phyloP scores from a whole-genome alignment of 2,113 vertebrate species.

The Vulpes lagopus region DNA sequence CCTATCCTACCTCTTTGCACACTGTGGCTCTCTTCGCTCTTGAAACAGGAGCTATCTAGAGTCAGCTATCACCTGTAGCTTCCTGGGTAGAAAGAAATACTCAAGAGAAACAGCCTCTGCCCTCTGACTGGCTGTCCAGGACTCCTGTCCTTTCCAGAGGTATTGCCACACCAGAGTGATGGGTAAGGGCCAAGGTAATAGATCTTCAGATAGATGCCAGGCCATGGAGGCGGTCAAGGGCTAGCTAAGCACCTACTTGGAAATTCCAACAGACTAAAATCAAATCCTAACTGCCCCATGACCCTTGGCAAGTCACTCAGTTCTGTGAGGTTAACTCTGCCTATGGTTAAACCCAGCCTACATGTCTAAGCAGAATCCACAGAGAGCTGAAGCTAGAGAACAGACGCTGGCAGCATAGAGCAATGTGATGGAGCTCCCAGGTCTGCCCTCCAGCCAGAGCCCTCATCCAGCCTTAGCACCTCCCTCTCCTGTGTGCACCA shows the following conservation, averaged over 20 bases:
- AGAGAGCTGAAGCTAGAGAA: neutral
- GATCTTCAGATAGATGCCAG: neutral
- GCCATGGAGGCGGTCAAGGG: neutral
- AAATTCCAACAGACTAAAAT: neutral
- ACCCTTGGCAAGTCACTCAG: neutral
- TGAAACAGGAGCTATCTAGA: neutral
- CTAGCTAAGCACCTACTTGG: neutral
- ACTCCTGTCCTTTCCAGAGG: neutral
- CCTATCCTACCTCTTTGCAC: neutral
- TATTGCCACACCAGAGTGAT: fast-evolving
- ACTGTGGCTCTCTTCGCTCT: neutral
- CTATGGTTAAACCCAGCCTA: neutral
- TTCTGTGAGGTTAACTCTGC: neutral
- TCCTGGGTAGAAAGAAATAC: neutral
- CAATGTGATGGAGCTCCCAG: fast-evolving
- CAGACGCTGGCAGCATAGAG: neutral
- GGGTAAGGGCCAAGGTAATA: neutral
- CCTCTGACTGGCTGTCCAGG: neutral
- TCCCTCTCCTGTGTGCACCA: neutral
- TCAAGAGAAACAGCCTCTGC: neutral
- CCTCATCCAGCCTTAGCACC: neutral
- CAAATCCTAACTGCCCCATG: neutral
- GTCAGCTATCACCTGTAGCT: neutral
- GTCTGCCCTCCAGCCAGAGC: neutral
- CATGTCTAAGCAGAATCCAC: neutral